Evolutionary conservation across 2,797 vertebrate species (phyloP), one percentile per base, ranked within the genome.

Genomic region (Numenius phaeopus): DNA sequence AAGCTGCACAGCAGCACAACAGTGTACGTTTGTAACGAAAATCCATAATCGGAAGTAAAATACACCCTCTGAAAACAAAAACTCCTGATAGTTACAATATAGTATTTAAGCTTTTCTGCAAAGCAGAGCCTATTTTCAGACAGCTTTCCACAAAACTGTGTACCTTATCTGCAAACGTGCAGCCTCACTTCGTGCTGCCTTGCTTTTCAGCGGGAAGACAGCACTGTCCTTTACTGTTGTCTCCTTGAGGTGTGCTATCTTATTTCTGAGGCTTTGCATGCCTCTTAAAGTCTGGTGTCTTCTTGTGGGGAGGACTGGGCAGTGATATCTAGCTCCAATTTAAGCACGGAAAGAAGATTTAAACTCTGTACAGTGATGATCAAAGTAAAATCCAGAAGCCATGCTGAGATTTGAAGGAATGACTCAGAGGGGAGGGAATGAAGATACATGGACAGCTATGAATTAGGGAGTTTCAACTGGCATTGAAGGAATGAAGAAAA

Each of bases 301-400:
- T 61, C 39, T 66, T 69, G 34, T 54, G 49, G 39, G 72, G 24
- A 80, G n/a, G 49, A 47, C 14, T 1, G 4, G 61, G 10, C n/a
- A 39, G 46, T 37, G 34, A 50, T 78, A 76, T 20, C 64, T 81
- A 52, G 50, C 15, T 91, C 62, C 8, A 78, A 15, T 79, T 90
- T 86, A 83, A 76, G 73, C 59, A 76, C 65, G 26, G 34, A 79
- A 76, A 84, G 34, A 87, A 94, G 91, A 81, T 91, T 83, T 84
- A 78, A 87, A 82, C 42, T 76, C 86, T 66, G 29, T 44, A 40
- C 58, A 84, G 54, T 47, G 19, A 55, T 42, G 76, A 95, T 96
- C 85, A 94, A 91, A 95, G 85, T 59, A 64, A 94, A 96, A 93
- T 90, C 70, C 79, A 76, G 80, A 81, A 85, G 14, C 54, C 77